These are phyloP conservation scores for Trachymyrmex septentrionalis DNA, from an alignment of 1,140 invertebrate genomes.

Conservation along the genomic window DNA sequence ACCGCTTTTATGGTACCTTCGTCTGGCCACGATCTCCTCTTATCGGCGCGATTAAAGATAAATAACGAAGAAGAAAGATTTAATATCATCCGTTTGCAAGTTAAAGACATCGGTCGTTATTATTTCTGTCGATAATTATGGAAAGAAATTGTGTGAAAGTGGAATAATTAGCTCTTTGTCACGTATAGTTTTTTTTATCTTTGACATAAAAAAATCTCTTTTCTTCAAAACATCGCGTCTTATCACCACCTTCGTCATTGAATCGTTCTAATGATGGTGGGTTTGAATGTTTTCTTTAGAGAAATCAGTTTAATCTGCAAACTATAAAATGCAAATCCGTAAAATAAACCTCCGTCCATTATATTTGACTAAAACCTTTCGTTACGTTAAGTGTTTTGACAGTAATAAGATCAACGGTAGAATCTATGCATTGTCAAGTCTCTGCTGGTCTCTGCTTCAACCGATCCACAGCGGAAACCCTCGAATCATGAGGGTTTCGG, in stretches of 20 bases:
- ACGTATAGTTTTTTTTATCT: neutral
- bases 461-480: neutral
- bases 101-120: constrained; percentile 4
- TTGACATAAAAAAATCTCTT: neutral
- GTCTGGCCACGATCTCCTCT: constrained; percentile 62
- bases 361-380: neutral
- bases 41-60: constrained; percentile 10
- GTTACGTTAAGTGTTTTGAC: constrained; percentile 10
- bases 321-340: neutral
- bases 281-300: neutral
- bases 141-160: neutral
- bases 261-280: neutral
- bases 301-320: too few relatives aligned
- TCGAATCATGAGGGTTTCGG: neutral
- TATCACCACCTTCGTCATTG: neutral
- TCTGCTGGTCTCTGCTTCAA: too few relatives aligned
- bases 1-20: constrained; percentile 69
- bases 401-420: neutral
- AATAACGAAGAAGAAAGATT: constrained; percentile 10
- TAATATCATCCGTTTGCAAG: neutral
- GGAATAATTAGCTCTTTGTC: neutral
- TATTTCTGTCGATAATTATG: neutral
- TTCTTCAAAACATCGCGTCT: neutral
- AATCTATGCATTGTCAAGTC: neutral
- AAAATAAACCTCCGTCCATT: neutral